Conservation (phyloP, 2,113 vertebrate species). For the Carassius gibelio region DNA sequence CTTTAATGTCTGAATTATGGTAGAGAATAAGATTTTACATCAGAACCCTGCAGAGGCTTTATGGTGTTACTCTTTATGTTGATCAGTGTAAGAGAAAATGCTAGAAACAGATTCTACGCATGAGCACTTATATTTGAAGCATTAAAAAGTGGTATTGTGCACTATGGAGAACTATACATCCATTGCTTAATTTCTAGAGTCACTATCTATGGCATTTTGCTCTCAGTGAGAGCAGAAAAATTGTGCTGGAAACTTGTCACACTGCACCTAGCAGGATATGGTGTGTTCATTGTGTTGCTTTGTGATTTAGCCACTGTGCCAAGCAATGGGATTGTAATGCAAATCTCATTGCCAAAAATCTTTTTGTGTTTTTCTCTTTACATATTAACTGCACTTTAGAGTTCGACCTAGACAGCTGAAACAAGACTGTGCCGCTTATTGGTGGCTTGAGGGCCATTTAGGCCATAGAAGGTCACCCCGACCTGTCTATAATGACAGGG, state of each 20-base stretch:
- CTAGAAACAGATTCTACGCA: neutral
- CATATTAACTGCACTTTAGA: neutral
- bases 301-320: neutral
- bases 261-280: neutral
- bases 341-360: neutral
- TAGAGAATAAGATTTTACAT: neutral
- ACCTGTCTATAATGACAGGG: conserved; percentile 4
- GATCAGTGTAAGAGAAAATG: neutral
- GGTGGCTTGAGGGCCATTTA: neutral
- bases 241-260: neutral
- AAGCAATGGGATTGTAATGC: neutral
- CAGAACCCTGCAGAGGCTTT: neutral
- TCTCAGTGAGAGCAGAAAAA: no score
- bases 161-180: neutral
- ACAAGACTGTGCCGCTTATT: neutral
- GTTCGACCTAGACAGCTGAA: neutral
- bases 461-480: neutral
- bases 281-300: neutral
- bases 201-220: no score
- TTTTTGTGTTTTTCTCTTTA: neutral
- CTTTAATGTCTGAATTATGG: neutral
- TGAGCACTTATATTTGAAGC: neutral
- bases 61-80: neutral
- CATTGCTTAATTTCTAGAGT: neutral
- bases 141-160: neutral